Evolutionary conservation across 2,113 vertebrate species (phyloP).

Genomic region (Channa argus): DNA sequence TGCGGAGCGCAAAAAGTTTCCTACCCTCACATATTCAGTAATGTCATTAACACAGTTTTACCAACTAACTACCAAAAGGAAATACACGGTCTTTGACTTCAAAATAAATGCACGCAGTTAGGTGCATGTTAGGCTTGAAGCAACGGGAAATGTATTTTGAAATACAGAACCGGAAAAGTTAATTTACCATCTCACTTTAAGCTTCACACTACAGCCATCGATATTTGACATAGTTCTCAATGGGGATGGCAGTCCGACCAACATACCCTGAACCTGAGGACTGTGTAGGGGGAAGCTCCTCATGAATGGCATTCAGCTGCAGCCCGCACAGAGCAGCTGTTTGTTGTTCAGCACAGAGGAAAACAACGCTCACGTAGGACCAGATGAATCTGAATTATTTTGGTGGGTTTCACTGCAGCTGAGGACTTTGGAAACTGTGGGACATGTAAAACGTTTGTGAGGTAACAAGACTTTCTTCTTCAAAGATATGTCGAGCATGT

Average conservation of each 20-base stretch:
- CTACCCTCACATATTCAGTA: too few relatives aligned
- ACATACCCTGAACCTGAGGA: background rate
- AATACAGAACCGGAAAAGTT: fast-evolving
- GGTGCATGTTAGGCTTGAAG: background rate
- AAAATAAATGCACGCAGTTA: constrained; percentile 12
- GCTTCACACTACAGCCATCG: constrained; percentile 2
- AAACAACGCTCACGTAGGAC: constrained; percentile 10
- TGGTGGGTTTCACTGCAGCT: background rate
- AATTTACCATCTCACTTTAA: fast-evolving
- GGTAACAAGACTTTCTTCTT: constrained; percentile 38
- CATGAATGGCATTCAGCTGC: constrained; percentile 63
- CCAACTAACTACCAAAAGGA: background rate
- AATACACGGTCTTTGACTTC: background rate
- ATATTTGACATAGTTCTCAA: constrained; percentile 26
- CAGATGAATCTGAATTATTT: background rate
- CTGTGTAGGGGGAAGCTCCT: constrained; percentile 11
- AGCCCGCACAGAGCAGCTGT: constrained; percentile 7
- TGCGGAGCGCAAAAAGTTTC: too few relatives aligned
- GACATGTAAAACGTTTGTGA: constrained; percentile 59
- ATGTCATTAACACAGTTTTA: background rate
- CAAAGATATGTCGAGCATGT: background rate
- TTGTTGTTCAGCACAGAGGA: background rate
- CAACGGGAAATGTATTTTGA: constrained; percentile 30
- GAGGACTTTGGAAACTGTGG: constrained; percentile 3
- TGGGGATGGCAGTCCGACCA: constrained; percentile 47